Percentiles rank a stretch among this genome's conserved stretches.
These are phyloP conservation scores for Oceanites oceanicus DNA, from an alignment of 2,113 vertebrate genomes.

Conservation along the genomic window DNA sequence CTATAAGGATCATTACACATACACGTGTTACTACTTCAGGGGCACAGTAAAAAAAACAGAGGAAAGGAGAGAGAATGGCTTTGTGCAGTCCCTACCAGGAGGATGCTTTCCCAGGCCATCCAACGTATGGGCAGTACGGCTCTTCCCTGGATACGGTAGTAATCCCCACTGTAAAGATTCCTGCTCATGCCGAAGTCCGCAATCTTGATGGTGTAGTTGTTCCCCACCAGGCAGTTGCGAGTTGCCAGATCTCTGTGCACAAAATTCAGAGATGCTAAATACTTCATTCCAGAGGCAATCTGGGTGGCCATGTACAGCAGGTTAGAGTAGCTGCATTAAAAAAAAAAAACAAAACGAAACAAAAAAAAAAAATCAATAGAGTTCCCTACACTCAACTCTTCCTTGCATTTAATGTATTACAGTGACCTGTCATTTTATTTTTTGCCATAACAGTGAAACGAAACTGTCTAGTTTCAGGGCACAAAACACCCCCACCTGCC, in stretches of 20 bases:
- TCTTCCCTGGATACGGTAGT: constrained; percentile 95
- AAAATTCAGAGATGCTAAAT: constrained; percentile 94
- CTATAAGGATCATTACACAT: neutral
- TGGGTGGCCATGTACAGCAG: constrained; percentile 91
- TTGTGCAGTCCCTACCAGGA: constrained; percentile 78
- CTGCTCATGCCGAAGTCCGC: constrained; percentile 99
- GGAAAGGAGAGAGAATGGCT: neutral
- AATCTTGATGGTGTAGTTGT: constrained; percentile 94
- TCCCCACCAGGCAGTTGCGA: constrained; percentile 95
- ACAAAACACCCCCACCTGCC: neutral
- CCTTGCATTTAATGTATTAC: neutral
- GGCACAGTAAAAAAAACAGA: neutral
- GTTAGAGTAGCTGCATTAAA: constrained; percentile 75
- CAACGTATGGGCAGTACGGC: constrained; percentile 97
- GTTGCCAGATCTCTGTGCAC: constrained; percentile 97
- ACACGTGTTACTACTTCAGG: neutral
- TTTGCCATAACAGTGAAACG: neutral
- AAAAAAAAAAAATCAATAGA: neutral
- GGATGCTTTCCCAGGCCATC: constrained; percentile 99
- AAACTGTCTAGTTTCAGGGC: neutral
- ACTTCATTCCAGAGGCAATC: constrained; percentile 98
- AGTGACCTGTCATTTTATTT: neutral
- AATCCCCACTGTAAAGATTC: constrained; percentile 96
- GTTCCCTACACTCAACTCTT: neutral
- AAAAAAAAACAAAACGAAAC: neutral